Base-by-base conservation (phyloP, 2,888 invertebrate species). In the Pandemis corylana region DNA sequence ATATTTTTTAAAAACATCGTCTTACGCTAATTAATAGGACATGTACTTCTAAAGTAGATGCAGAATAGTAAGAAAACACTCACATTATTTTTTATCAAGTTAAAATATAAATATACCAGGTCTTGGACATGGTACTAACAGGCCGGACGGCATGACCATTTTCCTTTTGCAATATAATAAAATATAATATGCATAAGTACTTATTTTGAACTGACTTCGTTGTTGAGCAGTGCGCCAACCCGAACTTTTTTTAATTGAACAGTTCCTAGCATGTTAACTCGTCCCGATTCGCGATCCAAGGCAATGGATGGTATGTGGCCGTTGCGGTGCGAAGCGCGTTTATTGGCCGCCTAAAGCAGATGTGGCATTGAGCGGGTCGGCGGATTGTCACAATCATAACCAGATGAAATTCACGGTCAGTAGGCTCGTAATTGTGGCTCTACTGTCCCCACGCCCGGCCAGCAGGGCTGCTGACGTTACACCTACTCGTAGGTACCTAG, bases 361-460 rank as follows among this genome's bases (percentile, higher is more conserved):
- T 75, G 75, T 20, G 64, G 73, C 70, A 59, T 59, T 59, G 63
- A 51, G 56, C 70, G 36, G 49, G 68, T 64, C 69, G 69, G 74
- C 59, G 68, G 70, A 67, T 70, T 75, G 75, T 75, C 70, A 75
- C 75, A 75, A 75, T 75, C 75, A 75, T 75, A 75, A 75, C 75
- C 75, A 75, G 75, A 75, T 75, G 75, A 75, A 72, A 75, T 75
- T 75, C 75, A 75, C 75, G 75, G 75, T 75, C 75, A 75, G 62
- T 71, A 41, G 75, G 75, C 71, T 49, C 70, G 75, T 75, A 71
- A 75, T 75, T 75, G 71, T 67, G 71, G 66, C 49, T 53, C 65
- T 71, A 42, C 10, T 65, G 69, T 65, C 65, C 66, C 63, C 46
- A 36, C 59, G 20, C 53, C 13, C 1, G n/a, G 20, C 53, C 13